A percentile compares a stretch with the other conserved stretches of the same genome.
Evolutionary conservation across 2,888 invertebrate genomes (phyloP).

Genomic region (Marasmarcha lunaedactyla): DNA sequence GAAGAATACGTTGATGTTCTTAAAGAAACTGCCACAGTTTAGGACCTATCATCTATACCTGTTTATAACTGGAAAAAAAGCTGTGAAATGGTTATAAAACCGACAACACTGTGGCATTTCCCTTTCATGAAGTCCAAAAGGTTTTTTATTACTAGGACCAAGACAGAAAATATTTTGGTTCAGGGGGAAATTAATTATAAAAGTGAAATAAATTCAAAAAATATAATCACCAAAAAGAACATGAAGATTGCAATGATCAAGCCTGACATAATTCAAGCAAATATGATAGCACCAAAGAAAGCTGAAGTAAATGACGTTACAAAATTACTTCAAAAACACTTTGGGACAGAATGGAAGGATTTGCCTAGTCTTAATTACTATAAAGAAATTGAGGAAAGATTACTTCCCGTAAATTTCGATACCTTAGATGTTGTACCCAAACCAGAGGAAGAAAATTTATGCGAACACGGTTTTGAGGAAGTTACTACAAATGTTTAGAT

Average conservation of each 20-base stretch:
- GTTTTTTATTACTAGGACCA: slow-evolving; percentile 10
- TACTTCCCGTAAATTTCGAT: too few species aligned
- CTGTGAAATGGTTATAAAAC: slow-evolving; percentile 9
- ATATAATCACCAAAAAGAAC: not conserved
- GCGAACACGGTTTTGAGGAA: too few species aligned
- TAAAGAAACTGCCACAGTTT: slow-evolving; percentile 8
- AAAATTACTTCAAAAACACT: not conserved
- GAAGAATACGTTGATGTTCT: slow-evolving; percentile 6
- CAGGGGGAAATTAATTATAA: slow-evolving; percentile 13
- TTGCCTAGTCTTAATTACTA: too few species aligned
- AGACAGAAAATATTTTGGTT: slow-evolving; percentile 13
- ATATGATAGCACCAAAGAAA: not conserved
- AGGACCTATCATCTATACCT: slow-evolving; percentile 8
- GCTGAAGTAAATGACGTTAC: slow-evolving; percentile 2
- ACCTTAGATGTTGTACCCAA: too few species aligned
- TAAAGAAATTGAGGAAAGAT: too few species aligned
- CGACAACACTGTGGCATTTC: not conserved
- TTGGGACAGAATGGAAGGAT: not conserved
- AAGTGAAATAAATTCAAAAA: slow-evolving; percentile 1
- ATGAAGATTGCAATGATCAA: not conserved
- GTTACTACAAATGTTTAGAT: too few species aligned
- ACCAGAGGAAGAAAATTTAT: too few species aligned
- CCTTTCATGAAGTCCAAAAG: not conserved
- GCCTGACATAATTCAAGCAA: not conserved
- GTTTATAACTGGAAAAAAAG: slow-evolving; percentile 14